Evolutionary conservation across 2,888 invertebrate species (phyloP), one percentile per base, ranked within the genome.

Genomic region (Parnassius mnemosyne): DNA sequence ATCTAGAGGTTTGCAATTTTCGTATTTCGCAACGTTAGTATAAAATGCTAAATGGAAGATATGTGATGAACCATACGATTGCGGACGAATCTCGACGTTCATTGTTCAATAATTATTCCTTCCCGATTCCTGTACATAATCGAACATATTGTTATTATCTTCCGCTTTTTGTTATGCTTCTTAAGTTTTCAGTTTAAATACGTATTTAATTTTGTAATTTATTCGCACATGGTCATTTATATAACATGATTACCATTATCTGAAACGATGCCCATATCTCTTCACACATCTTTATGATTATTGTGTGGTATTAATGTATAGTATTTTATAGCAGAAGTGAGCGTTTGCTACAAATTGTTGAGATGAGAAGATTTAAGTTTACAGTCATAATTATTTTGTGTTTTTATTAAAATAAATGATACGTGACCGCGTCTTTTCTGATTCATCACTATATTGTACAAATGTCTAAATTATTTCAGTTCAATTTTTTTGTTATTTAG

Each of bases 141-240:
- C 25, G 41, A 13, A 20, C 44, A 20, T 53, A 41, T 41, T 60
- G 44, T 46, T 50, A 53, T 41, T 42, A 34, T n/a, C 44, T 13
- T 55, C 46, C 10, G 58, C 58, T 55, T 59, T 34, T 2, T 41
- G 44, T 63, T 54, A 55, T 9, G 58, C 63, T 63, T 63, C 12
- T 54, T 51, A 49, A 5, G 13, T 13, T 49, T 49, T 13, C 9
- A 12, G 43, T 43, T 49, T 49, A 3, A n/a, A n/a, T 49, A 7
- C 49, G 49, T 1, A 47, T 47, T 47, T 46, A 2, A 11, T 46
- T 44, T 44, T 55, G 11, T 20, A n/a, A 52, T 11, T 10, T 58
- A 16, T 20, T 25, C 42, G 44, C 58, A 58, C 58, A 11, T 10
- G 43, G 11, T 16, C 25, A 55, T 20, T 55, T 46, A 20, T 41